Evolutionary conservation across 2,888 invertebrate genomes (phyloP), one percentile per base, ranked within the genome.

Genomic region (Dorcus parallelipipedus): DNA sequence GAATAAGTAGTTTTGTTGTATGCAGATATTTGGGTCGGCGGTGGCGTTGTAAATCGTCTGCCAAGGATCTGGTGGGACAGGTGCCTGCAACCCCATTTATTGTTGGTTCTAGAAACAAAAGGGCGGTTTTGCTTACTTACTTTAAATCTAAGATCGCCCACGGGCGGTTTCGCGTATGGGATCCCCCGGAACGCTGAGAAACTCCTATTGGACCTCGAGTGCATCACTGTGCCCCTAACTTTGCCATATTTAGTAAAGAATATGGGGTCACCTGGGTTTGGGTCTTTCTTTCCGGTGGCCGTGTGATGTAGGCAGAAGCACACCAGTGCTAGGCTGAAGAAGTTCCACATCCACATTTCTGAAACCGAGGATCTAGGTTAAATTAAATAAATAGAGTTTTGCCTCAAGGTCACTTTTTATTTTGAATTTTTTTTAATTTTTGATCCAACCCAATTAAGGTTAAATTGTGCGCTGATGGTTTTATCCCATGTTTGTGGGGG

Each of bases 1-100:
- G 48, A 73, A 64, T 3, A 81, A 59, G 57, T 77, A 78, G 63
- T 78, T 78, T 63, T 79, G 81, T 65, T 83, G 82, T 14, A 79
- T 69, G 53, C 82, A 83, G 9, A 69, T 66, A 0, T 76, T 65
- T 17, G 72, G 75, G 4, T 79, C 72, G 33, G 64, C 47, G 0
- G 68, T 76, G 0, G 78, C 79, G 60, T 76, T 63, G 7, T 67
- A 63, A 9, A 70, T 59, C 9, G 60, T 69, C 3, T 52, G 55
- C 76, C 76, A 78, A 14, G 62, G 61, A n/a, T 67, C 60, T 1
- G 67, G 64, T 43, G 68, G 66, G 51, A 69, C 61, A 4, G 75
- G 75, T 17, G 70, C 64, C 75, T 75, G 57, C 58, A 17, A 45
- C 14, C 5, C 9, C 38, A 47, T 17, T 9, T 50, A 39, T 50